Evolutionary conservation across 2,113 vertebrate species (phyloP).

Genomic region (Amblyopsis rosae): DNA sequence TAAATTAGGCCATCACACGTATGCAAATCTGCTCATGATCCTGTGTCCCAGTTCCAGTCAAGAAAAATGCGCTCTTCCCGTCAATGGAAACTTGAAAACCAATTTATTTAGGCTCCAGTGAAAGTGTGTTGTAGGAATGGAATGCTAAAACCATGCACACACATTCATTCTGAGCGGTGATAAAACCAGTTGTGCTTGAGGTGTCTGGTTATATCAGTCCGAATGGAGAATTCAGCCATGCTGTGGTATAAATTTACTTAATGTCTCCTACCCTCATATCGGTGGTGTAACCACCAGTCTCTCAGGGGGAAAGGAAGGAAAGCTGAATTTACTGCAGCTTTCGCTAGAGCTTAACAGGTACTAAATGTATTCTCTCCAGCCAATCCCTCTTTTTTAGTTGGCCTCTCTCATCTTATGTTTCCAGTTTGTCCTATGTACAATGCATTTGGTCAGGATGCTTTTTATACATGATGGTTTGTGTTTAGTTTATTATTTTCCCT

Average conservation of each 20-base stretch:
- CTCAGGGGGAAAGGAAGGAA: slow-evolving; percentile 37
- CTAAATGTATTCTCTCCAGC: slow-evolving; percentile 52
- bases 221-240: slow-evolving; percentile 16
- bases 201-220: slow-evolving; percentile 15
- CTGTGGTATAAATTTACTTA: slow-evolving; percentile 51
- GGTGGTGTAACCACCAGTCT: slow-evolving; percentile 51
- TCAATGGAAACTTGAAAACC: too few relatives aligned
- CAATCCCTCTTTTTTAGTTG: slow-evolving; percentile 7
- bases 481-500: slow-evolving; percentile 12
- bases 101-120: not conserved
- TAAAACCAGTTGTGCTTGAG: slow-evolving; percentile 4
- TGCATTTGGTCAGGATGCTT: not conserved
- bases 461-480: slow-evolving; percentile 13
- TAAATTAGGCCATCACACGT: not conserved
- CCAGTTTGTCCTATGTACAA: slow-evolving; percentile 1
- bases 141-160: not conserved
- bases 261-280: slow-evolving; percentile 58
- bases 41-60: slow-evolving; percentile 19
- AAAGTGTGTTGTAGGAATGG: not conserved
- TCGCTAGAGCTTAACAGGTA: slow-evolving; percentile 42
- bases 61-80: too few relatives aligned
- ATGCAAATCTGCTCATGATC: slow-evolving; percentile 1
- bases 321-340: slow-evolving; percentile 44
- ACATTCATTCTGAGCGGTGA: slow-evolving; percentile 3
- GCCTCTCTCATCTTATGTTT: not conserved